These are phyloP conservation scores for Cotesia congregata DNA, from an alignment of 2,888 invertebrate species.

Conservation along the genomic window DNA sequence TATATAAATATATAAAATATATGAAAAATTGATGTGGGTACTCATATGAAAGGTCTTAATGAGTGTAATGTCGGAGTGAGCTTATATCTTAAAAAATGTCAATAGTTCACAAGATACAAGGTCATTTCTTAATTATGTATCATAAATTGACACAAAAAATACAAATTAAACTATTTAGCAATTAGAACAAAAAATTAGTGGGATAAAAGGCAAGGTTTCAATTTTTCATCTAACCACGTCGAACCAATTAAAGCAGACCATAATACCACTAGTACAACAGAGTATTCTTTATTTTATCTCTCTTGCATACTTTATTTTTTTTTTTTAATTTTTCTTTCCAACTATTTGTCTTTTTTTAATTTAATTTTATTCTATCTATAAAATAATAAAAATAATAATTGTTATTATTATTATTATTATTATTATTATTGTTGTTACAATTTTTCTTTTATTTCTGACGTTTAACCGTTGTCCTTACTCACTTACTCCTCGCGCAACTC, in stretches of 20 bases:
- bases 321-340: constrained; percentile 29
- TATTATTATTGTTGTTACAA: constrained; percentile 25
- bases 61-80: too few relatives aligned
- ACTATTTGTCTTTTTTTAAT: constrained; percentile 31
- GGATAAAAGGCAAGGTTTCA: constrained; percentile 56
- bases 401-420: constrained; percentile 27
- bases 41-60: too few relatives aligned
- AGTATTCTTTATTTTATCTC: constrained; percentile 38
- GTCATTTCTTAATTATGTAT: too few relatives aligned
- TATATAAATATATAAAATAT: too few relatives aligned
- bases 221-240: constrained; percentile 69
- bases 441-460: constrained; percentile 40
- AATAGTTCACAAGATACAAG: too few relatives aligned
- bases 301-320: constrained; percentile 23
- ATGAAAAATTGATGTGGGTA: too few relatives aligned
- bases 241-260: constrained; percentile 69
- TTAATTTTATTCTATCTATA: constrained; percentile 29
- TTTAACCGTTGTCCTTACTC: constrained; percentile 30
- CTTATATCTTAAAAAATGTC: too few relatives aligned
- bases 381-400: constrained; percentile 11
- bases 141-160: background rate
- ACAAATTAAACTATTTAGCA: background rate
- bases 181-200: background rate
- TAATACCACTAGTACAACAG: constrained; percentile 51
- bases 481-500: constrained; percentile 53